Evolutionary conservation across 2,113 vertebrate genomes (phyloP).

Genomic region (Orycteropus afer): DNA sequence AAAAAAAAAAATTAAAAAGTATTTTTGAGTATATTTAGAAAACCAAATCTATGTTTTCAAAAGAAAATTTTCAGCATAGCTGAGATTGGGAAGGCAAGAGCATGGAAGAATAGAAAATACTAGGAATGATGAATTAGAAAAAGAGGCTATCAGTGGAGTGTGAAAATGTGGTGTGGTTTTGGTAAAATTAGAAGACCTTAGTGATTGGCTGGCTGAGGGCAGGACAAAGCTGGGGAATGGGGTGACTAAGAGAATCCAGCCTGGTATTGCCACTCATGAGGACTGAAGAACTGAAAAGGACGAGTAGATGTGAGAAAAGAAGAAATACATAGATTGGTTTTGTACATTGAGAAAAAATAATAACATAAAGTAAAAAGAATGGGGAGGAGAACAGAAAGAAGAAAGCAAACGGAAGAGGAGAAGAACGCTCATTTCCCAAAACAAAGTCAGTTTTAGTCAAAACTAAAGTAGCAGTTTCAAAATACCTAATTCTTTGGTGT

Average conservation of each 20-base stretch:
- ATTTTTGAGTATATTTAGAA: neutral
- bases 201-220: neutral
- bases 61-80: neutral
- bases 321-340: neutral
- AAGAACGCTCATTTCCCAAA: neutral
- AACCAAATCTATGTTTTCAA: neutral
- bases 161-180: neutral
- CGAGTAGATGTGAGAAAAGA: neutral
- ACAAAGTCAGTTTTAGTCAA: neutral
- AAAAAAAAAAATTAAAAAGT: neutral
- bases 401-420: neutral
- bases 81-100: neutral
- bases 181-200: neutral
- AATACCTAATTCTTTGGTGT: neutral
- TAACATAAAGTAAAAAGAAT: neutral
- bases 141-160: neutral
- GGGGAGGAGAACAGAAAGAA: neutral
- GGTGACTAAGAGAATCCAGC: neutral
- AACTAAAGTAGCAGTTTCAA: neutral
- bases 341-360: neutral
- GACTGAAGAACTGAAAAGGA: neutral
- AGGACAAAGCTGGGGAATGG: neutral
- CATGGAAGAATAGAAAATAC: neutral
- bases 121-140: neutral
- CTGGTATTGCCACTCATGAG: neutral